A percentile compares a stretch with the other conserved stretches of the same genome.
Conservation (phyloP, 2,797 vertebrate species). For the Cryptoprocta ferox region DNA sequence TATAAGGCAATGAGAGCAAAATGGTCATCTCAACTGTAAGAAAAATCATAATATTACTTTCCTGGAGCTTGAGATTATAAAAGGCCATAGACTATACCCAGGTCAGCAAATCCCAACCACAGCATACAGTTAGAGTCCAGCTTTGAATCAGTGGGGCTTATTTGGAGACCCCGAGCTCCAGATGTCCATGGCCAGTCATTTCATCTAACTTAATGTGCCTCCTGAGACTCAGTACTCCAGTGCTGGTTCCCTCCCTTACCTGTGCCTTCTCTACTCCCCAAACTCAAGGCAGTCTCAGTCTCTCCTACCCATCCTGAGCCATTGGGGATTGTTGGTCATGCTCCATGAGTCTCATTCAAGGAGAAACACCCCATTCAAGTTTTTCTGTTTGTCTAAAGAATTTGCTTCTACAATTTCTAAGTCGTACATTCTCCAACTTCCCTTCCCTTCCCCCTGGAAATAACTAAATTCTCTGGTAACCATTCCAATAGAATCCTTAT, state of each 20-base stretch:
- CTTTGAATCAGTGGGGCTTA: neutral
- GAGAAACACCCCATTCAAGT: neutral
- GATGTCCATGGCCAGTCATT: no score
- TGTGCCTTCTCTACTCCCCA: neutral
- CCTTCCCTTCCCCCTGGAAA: neutral
- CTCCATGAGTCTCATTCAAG: neutral
- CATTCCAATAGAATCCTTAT: neutral
- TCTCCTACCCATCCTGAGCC: neutral
- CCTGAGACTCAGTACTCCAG: fast-evolving
- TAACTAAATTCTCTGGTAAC: neutral
- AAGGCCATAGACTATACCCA: neutral
- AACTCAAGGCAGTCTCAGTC: neutral
- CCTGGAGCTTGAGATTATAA: neutral
- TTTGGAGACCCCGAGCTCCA: neutral
- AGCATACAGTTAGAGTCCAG: neutral
- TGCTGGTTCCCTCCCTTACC: neutral
- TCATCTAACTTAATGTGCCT: neutral
- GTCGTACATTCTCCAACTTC: neutral
- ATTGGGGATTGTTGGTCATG: no score
- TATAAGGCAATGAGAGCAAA: neutral
- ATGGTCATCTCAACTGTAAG: neutral
- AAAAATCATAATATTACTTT: conserved; percentile 10
- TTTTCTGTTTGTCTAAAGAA: neutral
- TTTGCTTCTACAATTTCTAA: neutral
- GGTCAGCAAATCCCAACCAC: neutral